Percentiles rank a stretch among this genome's conserved stretches.
Conservation (phyloP, 2,797 vertebrate genomes). For the Pantherophis alleghaniensis region DNA sequence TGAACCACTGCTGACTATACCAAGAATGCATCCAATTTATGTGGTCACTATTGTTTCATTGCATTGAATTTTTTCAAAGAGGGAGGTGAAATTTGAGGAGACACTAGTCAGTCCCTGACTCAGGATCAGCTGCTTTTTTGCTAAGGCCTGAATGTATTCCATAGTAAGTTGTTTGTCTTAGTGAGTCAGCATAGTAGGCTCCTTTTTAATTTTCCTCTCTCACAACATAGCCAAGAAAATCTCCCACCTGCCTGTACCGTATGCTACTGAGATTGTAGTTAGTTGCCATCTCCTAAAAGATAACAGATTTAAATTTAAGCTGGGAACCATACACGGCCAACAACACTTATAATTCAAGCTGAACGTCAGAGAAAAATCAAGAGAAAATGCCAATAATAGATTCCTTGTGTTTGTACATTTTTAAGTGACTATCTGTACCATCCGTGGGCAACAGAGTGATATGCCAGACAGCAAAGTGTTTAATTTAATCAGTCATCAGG, state of each 20-base stretch:
- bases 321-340: constrained; percentile 76
- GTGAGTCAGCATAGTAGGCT: constrained; percentile 83
- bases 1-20: constrained; percentile 51
- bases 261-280: constrained; percentile 77
- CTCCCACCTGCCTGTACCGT: constrained; percentile 77
- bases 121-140: constrained; percentile 73
- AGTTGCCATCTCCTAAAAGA: constrained; percentile 72
- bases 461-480: constrained; percentile 73
- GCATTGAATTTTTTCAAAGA: constrained; percentile 61
- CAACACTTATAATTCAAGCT: constrained; percentile 72
- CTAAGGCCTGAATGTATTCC: constrained; percentile 76
- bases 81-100: constrained; percentile 69
- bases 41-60: constrained; percentile 60
- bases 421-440: constrained; percentile 61
- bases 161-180: constrained; percentile 77
- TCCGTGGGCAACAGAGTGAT: constrained; percentile 66
- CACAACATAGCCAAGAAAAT: constrained; percentile 76
- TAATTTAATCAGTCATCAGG: constrained; percentile 63
- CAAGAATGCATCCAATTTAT: constrained; percentile 58
- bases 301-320: constrained; percentile 74
- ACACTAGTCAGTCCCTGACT: constrained; percentile 75
- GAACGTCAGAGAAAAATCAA: constrained; percentile 77
- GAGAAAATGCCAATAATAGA: constrained; percentile 74
- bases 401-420: constrained; percentile 67
- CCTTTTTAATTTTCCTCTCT: constrained; percentile 77